These are phyloP conservation scores for Chionis minor DNA, from an alignment of 2,113 vertebrate genomes.

Conservation along the genomic window DNA sequence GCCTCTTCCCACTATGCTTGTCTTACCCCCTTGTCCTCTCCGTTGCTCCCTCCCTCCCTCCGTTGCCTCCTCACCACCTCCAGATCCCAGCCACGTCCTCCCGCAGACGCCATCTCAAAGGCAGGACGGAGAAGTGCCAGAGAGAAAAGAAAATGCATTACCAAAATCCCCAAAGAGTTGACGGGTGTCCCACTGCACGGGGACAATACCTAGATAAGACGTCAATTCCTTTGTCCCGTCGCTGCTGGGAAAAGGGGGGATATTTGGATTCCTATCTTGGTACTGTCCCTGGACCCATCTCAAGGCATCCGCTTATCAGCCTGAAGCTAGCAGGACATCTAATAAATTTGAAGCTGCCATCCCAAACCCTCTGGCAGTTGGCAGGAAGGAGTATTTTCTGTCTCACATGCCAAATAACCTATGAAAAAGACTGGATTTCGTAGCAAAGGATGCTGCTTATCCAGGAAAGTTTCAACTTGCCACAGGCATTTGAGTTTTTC, in stretches of 20 bases:
- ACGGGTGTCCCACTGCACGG: not conserved
- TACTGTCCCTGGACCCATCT: constrained; percentile 6
- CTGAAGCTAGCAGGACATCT: constrained; percentile 27
- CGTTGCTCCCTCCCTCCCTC: not conserved
- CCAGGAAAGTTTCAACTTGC: constrained; percentile 46
- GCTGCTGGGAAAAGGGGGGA: not conserved
- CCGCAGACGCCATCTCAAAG: not conserved
- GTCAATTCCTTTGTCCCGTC: not conserved
- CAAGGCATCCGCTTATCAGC: constrained; percentile 18
- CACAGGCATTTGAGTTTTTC: constrained; percentile 8
- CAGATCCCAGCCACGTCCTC: not conserved
- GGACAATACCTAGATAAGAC: constrained; percentile 19
- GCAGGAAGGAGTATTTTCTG: constrained; percentile 33
- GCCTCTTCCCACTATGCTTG: not conserved
- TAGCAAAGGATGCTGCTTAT: constrained; percentile 40
- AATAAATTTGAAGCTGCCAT: constrained; percentile 58
- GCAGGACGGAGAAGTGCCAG: not conserved
- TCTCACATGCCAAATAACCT: constrained; percentile 38
- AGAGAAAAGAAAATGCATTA: not conserved
- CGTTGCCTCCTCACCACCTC: not conserved
- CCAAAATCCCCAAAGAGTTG: not conserved
- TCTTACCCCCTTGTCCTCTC: not conserved
- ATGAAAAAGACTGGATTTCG: constrained; percentile 12
- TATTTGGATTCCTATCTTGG: constrained; percentile 27
- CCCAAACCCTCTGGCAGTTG: constrained; percentile 46